Percentiles rank a stretch among this genome's conserved stretches.
phyloP scores from a whole-genome alignment of 2,888 invertebrate species.

The Amphimallon solstitiale region DNA sequence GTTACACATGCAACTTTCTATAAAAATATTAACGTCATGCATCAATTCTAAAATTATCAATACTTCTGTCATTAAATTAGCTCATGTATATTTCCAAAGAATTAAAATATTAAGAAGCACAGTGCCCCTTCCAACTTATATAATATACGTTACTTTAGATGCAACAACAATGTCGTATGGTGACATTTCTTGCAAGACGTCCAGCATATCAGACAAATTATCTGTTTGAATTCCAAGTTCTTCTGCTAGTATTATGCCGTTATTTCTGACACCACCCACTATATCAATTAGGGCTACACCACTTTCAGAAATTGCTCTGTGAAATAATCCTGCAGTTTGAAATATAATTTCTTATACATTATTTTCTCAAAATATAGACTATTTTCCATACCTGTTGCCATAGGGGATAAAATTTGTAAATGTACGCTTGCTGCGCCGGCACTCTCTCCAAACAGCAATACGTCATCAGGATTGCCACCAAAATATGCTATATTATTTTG shows the following conservation, averaged over 20 bases:
- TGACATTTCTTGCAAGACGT: slow-evolving; percentile 37
- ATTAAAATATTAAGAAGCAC: too few species aligned
- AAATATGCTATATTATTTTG: slow-evolving; percentile 56
- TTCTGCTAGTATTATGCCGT: slow-evolving; percentile 37
- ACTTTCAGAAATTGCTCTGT: slow-evolving; percentile 78
- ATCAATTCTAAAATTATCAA: too few species aligned
- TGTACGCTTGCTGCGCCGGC: slow-evolving; percentile 60
- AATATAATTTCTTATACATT: background rate
- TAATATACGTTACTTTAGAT: too few species aligned
- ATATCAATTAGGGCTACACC: slow-evolving; percentile 69
- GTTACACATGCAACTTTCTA: too few species aligned
- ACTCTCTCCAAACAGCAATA: slow-evolving; percentile 60
- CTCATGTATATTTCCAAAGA: too few species aligned
- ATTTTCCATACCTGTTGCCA: slow-evolving; percentile 52
- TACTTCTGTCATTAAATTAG: too few species aligned
- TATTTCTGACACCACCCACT: slow-evolving; percentile 37
- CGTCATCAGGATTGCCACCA: slow-evolving; percentile 57
- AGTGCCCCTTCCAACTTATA: too few species aligned
- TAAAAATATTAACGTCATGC: too few species aligned
- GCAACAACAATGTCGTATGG: background rate
- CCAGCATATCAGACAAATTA: slow-evolving; percentile 27
- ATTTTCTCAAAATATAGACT: background rate
- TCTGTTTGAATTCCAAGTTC: slow-evolving; percentile 27
- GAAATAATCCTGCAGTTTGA: slow-evolving; percentile 69
- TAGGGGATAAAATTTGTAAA: slow-evolving; percentile 58